These are phyloP conservation scores for Diglossa cyanea DNA, from an alignment of 2,797 vertebrate genomes.

Conservation along the genomic window DNA sequence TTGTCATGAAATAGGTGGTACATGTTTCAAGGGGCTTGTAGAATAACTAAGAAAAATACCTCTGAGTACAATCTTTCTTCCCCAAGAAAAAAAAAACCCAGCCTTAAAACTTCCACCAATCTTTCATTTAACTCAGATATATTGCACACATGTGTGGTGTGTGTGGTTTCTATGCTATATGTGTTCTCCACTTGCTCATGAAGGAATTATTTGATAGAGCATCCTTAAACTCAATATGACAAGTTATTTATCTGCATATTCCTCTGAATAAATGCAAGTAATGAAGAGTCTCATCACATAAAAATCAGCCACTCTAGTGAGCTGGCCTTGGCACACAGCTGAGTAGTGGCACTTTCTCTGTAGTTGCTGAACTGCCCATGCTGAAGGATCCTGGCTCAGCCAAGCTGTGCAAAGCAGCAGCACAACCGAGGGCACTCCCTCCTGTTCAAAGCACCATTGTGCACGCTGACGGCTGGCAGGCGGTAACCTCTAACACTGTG, in stretches of 20 bases:
- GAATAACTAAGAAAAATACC: background rate
- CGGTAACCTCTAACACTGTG: fast-evolving
- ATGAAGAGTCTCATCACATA: background rate
- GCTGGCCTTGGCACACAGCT: background rate
- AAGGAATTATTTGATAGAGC: background rate
- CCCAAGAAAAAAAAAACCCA: background rate
- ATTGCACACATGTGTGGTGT: fast-evolving
- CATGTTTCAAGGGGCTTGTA: background rate
- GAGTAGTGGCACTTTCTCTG: background rate
- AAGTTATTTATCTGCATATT: background rate
- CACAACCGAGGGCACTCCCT: fast-evolving
- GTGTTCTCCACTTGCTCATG: background rate
- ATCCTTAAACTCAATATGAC: background rate
- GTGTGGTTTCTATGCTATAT: background rate
- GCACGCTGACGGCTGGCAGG: fast-evolving
- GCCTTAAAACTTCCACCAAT: background rate
- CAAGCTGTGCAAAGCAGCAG: background rate
- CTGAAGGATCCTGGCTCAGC: background rate
- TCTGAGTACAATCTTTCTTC: background rate
- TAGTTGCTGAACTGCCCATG: background rate
- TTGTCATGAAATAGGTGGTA: background rate
- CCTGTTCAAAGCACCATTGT: fast-evolving
- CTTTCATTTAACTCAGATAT: background rate
- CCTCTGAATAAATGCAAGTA: background rate
- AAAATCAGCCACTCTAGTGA: background rate